Percentiles rank a stretch among this genome's conserved stretches.
phyloP scores from a whole-genome alignment of 1,140 invertebrate genomes.

The Oncopodura yosiiana region DNA sequence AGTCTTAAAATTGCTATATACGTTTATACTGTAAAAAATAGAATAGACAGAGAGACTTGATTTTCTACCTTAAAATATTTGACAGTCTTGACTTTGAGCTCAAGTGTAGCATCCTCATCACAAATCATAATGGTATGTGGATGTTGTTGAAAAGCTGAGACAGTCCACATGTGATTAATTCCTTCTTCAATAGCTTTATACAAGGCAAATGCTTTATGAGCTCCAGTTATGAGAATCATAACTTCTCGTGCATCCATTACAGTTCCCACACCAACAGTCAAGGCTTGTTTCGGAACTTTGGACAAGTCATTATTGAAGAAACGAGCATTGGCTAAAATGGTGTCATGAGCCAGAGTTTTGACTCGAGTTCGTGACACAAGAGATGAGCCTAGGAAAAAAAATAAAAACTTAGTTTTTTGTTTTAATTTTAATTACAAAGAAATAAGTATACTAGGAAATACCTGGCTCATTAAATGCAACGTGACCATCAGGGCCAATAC shows the following conservation, averaged over 20 bases:
- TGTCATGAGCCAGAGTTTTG: conserved; percentile 93
- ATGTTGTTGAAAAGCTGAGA: conserved; percentile 96
- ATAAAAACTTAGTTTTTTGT: conserved; percentile 40
- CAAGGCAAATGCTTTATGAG: conserved; percentile 90
- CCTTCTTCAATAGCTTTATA: conserved; percentile 96
- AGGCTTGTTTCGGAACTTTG: conserved; percentile 82
- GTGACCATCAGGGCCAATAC: conserved; percentile 97
- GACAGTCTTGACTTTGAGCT: conserved; percentile 94
- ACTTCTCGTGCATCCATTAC: conserved; percentile 98
- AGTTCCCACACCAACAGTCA: conserved; percentile 96
- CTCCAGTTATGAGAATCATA: conserved; percentile 96
- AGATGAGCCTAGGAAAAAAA: no score
- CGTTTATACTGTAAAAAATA: background rate
- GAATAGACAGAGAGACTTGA: conserved; percentile 1
- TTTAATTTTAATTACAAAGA: conserved; percentile 49
- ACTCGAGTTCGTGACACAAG: conserved; percentile 86
- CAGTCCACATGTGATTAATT: conserved; percentile 99
- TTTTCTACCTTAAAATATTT: conserved; percentile 90
- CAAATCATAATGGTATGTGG: conserved; percentile 83
- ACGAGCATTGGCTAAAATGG: conserved; percentile 89
- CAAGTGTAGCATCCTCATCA: conserved; percentile 95
- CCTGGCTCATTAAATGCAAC: conserved; percentile 99
- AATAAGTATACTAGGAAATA: no score
- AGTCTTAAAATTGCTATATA: background rate
- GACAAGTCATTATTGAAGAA: conserved; percentile 92